Evolutionary conservation across 2,113 vertebrate genomes (phyloP).

Genomic region (Actenoides lindsayi): DNA sequence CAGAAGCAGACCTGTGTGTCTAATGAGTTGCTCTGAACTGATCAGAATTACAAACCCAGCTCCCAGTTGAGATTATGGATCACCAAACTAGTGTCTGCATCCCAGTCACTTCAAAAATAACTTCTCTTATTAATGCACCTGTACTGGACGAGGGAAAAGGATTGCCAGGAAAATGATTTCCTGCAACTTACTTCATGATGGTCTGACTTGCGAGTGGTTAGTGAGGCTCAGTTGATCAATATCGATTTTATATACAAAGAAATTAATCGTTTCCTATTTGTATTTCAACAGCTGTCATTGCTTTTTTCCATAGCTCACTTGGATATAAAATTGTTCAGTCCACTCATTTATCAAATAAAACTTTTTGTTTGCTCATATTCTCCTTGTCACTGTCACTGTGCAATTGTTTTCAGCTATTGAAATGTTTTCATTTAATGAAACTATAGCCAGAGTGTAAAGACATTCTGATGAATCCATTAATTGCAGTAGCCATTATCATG

Average conservation of each 20-base stretch:
- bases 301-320: neutral
- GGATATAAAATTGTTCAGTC: neutral
- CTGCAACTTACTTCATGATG: neutral
- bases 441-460: neutral
- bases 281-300: neutral
- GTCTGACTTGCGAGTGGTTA: neutral
- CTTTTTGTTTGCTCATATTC: neutral
- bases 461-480: neutral
- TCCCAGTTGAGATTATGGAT: neutral
- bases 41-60: neutral
- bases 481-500: neutral
- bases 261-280: neutral
- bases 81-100: neutral
- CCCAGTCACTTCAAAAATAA: neutral
- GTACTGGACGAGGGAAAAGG: neutral
- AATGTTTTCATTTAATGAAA: neutral
- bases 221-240: neutral
- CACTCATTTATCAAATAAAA: neutral
- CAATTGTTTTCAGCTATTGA: neutral
- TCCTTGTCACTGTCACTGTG: neutral
- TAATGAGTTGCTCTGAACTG: neutral
- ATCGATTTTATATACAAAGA: neutral
- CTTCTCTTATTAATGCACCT: neutral
- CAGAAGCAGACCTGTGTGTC: neutral
- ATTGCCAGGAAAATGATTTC: neutral